phyloP scores from a whole-genome alignment of 2,113 vertebrate species.

The Pogonocichla stellata region DNA sequence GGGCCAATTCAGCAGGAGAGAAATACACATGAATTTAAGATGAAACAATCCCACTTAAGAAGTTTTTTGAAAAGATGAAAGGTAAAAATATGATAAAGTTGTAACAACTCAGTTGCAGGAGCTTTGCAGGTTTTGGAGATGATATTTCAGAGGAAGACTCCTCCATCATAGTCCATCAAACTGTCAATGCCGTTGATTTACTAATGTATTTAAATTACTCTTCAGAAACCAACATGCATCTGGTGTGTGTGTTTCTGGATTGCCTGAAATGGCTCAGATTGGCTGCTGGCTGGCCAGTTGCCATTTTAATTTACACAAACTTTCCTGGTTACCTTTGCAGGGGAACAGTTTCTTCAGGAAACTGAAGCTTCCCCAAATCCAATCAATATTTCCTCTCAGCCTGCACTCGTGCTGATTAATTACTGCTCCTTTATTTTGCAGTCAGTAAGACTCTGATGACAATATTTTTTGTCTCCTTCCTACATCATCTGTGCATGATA shows the following conservation, averaged over 20 bases:
- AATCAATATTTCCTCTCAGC: constrained; percentile 64
- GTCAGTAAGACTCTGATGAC: constrained; percentile 31
- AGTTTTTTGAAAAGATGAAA: neutral
- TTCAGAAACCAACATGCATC: constrained; percentile 17
- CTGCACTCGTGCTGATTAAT: constrained; percentile 59
- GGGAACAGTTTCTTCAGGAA: constrained; percentile 57
- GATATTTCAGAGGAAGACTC: constrained; percentile 11
- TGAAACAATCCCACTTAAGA: neutral
- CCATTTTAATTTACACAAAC: constrained; percentile 65
- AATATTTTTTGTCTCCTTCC: constrained; percentile 57
- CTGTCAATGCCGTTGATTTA: constrained; percentile 56
- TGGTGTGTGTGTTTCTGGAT: constrained; percentile 36
- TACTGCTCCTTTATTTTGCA: constrained; percentile 32
- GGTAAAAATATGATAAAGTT: neutral
- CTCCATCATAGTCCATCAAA: constrained; percentile 44
- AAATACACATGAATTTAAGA: neutral
- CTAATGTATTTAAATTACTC: constrained; percentile 27
- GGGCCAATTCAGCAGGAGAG: neutral
- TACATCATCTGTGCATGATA: constrained; percentile 64
- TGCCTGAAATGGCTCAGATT: constrained; percentile 32
- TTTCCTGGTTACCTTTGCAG: constrained; percentile 53
- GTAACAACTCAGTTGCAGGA: neutral
- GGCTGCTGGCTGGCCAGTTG: constrained; percentile 43
- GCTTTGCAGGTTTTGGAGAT: constrained; percentile 21
- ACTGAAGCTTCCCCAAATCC: constrained; percentile 23